Evolutionary conservation across 1,140 invertebrate species (phyloP).

Genomic region (Carposina sasakii): DNA sequence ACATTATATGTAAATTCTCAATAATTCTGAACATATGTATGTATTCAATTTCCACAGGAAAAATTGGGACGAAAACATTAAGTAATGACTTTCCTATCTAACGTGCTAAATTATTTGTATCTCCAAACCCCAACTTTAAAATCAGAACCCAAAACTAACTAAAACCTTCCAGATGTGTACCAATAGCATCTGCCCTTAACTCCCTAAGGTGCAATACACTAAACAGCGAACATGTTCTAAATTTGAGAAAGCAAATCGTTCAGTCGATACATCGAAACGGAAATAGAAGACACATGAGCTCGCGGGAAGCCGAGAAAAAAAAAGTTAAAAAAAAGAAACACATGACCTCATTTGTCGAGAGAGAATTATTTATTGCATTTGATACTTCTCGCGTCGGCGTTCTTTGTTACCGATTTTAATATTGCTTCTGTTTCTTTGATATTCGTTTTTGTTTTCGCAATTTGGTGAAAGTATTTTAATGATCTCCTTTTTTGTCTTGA

Average conservation of each 20-base stretch:
- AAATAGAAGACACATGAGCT: constrained; percentile 70
- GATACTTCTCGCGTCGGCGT: constrained; percentile 54
- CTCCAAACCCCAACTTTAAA: not conserved
- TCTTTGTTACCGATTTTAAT: constrained; percentile 63
- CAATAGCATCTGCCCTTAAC: constrained; percentile 48
- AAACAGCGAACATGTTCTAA: constrained; percentile 69
- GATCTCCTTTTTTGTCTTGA: constrained; percentile 19
- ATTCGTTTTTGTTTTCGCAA: too few relatives aligned
- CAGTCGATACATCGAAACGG: constrained; percentile 58
- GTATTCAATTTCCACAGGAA: too few relatives aligned
- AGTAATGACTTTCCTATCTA: not conserved
- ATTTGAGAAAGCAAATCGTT: constrained; percentile 65
- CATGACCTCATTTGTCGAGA: constrained; percentile 69
- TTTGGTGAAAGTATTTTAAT: constrained; percentile 34
- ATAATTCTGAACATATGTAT: too few relatives aligned
- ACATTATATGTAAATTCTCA: too few relatives aligned
- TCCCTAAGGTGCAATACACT: constrained; percentile 51
- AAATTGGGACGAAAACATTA: not conserved
- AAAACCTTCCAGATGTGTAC: constrained; percentile 47
- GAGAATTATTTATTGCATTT: constrained; percentile 68
- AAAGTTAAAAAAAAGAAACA: constrained; percentile 67
- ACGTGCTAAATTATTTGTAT: not conserved
- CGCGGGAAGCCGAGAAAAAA: constrained; percentile 66
- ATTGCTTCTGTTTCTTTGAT: constrained; percentile 35
- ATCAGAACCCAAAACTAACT: not conserved